Evolutionary conservation across 2,113 vertebrate species (phyloP).

Genomic region (Danio rerio): DNA sequence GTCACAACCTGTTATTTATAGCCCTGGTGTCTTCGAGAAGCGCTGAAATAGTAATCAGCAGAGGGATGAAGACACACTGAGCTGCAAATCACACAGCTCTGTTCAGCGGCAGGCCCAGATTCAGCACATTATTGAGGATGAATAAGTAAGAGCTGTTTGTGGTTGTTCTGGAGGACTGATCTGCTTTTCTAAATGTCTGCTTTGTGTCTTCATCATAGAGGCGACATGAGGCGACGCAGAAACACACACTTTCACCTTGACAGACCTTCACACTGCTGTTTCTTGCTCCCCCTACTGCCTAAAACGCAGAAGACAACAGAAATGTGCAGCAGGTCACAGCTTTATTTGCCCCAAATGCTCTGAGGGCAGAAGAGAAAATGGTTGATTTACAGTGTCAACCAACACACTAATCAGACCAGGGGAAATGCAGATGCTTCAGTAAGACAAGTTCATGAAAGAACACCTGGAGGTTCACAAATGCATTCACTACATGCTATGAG

Average conservation of each 20-base stretch:
- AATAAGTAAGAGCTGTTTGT: slow-evolving; percentile 12
- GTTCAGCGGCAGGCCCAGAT: background rate
- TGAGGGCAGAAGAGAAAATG: no score
- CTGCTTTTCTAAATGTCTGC: background rate
- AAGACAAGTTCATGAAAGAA: no score
- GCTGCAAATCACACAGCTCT: slow-evolving; percentile 6
- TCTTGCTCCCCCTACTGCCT: slow-evolving; percentile 19
- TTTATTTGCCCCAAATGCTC: no score
- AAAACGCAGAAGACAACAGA: no score
- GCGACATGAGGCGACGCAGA: no score
- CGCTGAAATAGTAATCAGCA: background rate
- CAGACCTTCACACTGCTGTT: slow-evolving; percentile 26
- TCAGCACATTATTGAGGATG: background rate
- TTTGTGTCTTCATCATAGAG: slow-evolving; percentile 5
- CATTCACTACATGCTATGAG: no score
- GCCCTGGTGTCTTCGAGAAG: background rate
- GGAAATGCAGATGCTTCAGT: no score
- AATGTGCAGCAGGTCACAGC: no score
- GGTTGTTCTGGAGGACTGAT: slow-evolving; percentile 10
- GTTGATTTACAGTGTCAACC: no score
- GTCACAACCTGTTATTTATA: no score
- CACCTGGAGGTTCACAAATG: no score
- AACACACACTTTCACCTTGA: slow-evolving; percentile 51
- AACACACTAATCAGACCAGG: no score
- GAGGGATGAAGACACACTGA: background rate